Base-by-base conservation (phyloP, 2,797 vertebrate species). In the Cossypha polioptera region DNA sequence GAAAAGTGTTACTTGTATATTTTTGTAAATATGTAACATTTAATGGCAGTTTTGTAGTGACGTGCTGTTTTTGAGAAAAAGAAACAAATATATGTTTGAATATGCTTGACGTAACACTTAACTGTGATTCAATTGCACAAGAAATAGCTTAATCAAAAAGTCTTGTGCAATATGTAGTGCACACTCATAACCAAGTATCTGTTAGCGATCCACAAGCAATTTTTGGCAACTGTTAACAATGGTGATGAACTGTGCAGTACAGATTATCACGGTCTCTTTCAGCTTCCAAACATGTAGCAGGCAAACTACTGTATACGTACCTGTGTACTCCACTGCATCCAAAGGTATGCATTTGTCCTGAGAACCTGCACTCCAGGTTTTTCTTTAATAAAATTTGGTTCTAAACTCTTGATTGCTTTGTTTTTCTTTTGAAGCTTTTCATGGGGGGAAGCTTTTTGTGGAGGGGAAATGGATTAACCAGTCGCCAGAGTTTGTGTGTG, bases 1-100 rank as follows among this genome's bases (percentile, higher is more conserved):
- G 86, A 95, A 95, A 94, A 90, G 62, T 93, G 92, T 91, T 87
- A 76, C 91, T 92, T 97, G 95, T 96, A 98, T 96, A 97, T 98
- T 95, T 97, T 98, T 98, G 98, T 99, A 98, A 97, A 98, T 98
- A 98, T 98, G 97, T 97, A 98, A 97, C 97, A 97, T 94, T 94
- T 95, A 96, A 94, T 98, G 97, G 97, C 97, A 97, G 96, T 98
- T 98, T 98, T 97, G 89, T 98, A 97, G 98, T 98, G 96, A 97
- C 11, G 97, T 98, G 97, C 97, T 81, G 95, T 96, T 94, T 86
- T 97, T 93, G 96, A 92, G 69, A 73, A 73, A 89, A 94, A 96
- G 93, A 95, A 96, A 97, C 94, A 95, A 96, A 86, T 97, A 96
- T 96, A 95, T 95, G 97, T 98, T 97, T 93, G 96, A 97, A 96